phyloP scores from a whole-genome alignment of 2,888 invertebrate species.

The Xestia sexstrigata region DNA sequence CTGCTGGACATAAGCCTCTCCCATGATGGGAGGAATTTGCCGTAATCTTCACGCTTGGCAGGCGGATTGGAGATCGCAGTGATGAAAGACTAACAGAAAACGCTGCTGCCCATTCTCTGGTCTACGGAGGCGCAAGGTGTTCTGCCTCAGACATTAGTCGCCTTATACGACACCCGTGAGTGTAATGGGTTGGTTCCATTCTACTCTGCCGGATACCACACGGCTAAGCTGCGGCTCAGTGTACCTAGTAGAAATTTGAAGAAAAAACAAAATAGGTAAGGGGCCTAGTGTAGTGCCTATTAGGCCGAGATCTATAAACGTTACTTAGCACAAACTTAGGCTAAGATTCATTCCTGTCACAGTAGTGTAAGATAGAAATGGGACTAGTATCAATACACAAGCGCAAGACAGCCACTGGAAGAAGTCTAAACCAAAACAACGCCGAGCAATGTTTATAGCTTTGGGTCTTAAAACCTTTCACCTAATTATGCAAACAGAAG shows the following conservation, averaged over 20 bases:
- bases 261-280: neutral
- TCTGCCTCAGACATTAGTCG: too few species aligned
- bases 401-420: neutral
- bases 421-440: neutral
- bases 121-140: too few species aligned
- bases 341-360: neutral
- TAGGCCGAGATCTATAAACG: neutral
- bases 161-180: too few species aligned
- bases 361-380: neutral
- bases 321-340: neutral
- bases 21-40: too few species aligned
- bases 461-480: conserved; percentile 7
- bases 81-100: too few species aligned
- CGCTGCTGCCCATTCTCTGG: too few species aligned
- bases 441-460: neutral
- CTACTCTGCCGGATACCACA: too few species aligned
- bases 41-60: too few species aligned
- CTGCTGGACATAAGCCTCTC: too few species aligned
- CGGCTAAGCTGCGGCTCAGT: too few species aligned
- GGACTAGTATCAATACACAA: neutral
- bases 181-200: too few species aligned
- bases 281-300: neutral
- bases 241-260: neutral
- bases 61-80: too few species aligned
- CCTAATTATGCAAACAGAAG: conserved; percentile 11